These are phyloP conservation scores for Dendropsophus ebraccatus DNA, from an alignment of 2,113 vertebrate species.

Conservation along the genomic window DNA sequence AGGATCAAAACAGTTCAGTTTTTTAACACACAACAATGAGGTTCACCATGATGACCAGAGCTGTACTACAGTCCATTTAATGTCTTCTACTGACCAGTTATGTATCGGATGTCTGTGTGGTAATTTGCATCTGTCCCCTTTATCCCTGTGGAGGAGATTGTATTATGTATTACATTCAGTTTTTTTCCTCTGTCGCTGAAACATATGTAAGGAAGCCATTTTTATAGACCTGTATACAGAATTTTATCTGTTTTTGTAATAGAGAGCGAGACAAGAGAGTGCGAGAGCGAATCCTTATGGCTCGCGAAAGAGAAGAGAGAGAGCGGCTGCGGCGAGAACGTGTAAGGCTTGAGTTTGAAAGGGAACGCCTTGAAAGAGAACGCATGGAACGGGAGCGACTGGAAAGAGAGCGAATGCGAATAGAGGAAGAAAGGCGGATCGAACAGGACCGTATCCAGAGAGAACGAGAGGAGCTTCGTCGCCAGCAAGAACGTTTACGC, in stretches of 20 bases:
- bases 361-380: slow-evolving; percentile 87
- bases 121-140: too few species aligned
- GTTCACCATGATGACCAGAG: too few species aligned
- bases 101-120: too few species aligned
- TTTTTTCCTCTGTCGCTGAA: too few species aligned
- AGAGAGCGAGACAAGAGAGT: slow-evolving; percentile 83
- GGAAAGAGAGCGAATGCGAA: slow-evolving; percentile 88
- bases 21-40: too few species aligned
- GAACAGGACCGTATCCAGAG: slow-evolving; percentile 94
- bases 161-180: too few species aligned
- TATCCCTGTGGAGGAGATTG: too few species aligned
- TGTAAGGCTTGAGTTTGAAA: slow-evolving; percentile 85
- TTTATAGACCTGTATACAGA: neutral
- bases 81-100: too few species aligned
- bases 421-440: slow-evolving; percentile 88
- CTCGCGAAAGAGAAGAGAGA: slow-evolving; percentile 85
- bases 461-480: slow-evolving; percentile 89
- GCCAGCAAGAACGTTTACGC: slow-evolving; percentile 92
- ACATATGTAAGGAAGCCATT: too few species aligned
- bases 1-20: too few species aligned
- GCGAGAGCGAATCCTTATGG: slow-evolving; percentile 84
- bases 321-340: slow-evolving; percentile 85
- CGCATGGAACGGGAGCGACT: slow-evolving; percentile 89
- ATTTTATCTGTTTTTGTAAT: neutral
- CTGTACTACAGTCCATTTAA: too few species aligned